Percentiles rank a stretch among this genome's conserved stretches.
Conservation (phyloP, 2,888 invertebrate species). For the Cheilosia pagana region DNA sequence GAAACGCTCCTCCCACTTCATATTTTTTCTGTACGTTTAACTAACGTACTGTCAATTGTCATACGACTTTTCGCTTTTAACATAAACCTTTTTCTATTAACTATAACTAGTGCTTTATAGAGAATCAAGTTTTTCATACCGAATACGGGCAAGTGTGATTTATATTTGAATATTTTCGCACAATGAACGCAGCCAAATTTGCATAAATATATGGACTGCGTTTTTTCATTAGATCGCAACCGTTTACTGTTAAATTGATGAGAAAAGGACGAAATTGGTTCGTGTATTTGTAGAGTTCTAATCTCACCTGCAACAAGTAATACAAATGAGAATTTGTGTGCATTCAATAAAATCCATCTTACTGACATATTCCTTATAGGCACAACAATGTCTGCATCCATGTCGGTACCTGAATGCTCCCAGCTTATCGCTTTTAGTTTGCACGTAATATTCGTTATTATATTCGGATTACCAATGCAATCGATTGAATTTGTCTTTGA, state of each 20-base stretch:
- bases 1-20: too few species aligned
- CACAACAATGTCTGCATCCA: background rate
- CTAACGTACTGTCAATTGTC: too few species aligned
- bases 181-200: background rate
- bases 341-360: background rate
- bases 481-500: background rate
- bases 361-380: background rate
- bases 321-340: background rate
- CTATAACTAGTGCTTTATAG: background rate
- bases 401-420: background rate
- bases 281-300: background rate
- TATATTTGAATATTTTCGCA: background rate
- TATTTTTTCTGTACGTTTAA: too few species aligned
- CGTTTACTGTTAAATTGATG: conserved; percentile 1
- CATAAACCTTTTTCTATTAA: too few species aligned
- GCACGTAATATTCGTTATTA: background rate
- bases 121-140: background rate
- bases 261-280: conserved; percentile 23
- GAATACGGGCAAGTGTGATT: conserved; percentile 12
- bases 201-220: background rate
- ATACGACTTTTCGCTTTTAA: too few species aligned
- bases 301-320: background rate
- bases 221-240: background rate
- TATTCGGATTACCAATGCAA: background rate
- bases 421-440: conserved; percentile 18